These are phyloP conservation scores for Varanus komodoensis DNA, from an alignment of 2,113 vertebrate species.

Conservation along the genomic window DNA sequence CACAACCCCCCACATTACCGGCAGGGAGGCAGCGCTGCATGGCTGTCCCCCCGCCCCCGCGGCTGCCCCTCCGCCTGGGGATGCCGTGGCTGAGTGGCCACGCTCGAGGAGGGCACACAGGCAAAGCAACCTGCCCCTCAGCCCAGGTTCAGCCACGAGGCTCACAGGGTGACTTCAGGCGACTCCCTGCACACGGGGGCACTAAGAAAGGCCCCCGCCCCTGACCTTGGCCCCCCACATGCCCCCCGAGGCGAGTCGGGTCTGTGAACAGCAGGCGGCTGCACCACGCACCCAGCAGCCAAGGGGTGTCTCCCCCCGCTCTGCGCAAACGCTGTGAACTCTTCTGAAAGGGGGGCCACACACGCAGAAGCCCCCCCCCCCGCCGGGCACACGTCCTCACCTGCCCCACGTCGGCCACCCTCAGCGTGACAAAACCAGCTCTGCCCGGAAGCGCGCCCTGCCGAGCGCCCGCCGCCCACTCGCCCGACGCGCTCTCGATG, in stretches of 20 bases:
- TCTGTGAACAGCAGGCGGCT: not conserved
- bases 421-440: not conserved
- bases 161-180: not conserved
- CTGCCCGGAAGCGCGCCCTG: too few species aligned
- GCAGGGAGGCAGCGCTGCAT: too few species aligned
- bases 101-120: not conserved
- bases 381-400: too few species aligned
- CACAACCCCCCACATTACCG: too few species aligned
- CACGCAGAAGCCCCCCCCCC: not conserved
- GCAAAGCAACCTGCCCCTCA: not conserved
- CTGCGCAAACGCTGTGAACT: not conserved
- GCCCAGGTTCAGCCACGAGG: not conserved
- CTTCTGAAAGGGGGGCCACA: not conserved
- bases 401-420: not conserved
- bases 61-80: too few species aligned
- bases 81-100: too few species aligned
- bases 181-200: not conserved
- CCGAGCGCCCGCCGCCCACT: too few species aligned
- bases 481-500: too few species aligned
- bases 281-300: not conserved
- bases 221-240: not conserved
- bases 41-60: too few species aligned
- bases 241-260: not conserved
- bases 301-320: too few species aligned
- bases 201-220: not conserved